phyloP scores from a whole-genome alignment of 2,113 vertebrate species.

The Ursus arctos region DNA sequence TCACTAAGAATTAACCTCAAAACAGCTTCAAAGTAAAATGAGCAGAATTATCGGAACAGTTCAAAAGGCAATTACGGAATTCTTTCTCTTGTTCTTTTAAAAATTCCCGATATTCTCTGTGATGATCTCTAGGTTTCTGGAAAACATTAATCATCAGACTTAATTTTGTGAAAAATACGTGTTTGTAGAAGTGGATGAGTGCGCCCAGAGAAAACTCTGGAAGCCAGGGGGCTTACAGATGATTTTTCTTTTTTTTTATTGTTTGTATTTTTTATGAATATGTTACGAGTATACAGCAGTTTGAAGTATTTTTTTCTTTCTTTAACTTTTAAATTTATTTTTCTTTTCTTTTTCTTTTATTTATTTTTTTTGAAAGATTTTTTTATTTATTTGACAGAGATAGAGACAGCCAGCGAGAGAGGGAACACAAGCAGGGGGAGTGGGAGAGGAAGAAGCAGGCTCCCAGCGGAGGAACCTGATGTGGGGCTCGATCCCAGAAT shows the following conservation, averaged over 20 bases:
- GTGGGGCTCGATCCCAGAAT: no score
- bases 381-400: no score
- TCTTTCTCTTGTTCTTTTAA: slow-evolving; percentile 54
- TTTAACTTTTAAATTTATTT: not conserved
- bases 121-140: not conserved
- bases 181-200: not conserved
- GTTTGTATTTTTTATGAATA: slow-evolving; percentile 10
- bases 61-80: slow-evolving; percentile 32
- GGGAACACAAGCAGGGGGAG: no score
- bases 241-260: not conserved
- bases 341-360: not conserved
- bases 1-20: slow-evolving; percentile 34
- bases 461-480: no score
- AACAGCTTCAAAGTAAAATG: slow-evolving; percentile 33
- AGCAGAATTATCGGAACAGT: not conserved
- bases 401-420: no score
- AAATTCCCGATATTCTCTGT: not conserved
- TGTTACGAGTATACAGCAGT: not conserved
- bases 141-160: slow-evolving; percentile 8
- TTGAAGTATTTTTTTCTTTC: not conserved
- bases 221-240: not conserved
- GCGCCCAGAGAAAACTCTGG: not conserved
- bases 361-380: no score
- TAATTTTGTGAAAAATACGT: not conserved
- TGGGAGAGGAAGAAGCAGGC: no score